Evolutionary conservation across 2,888 invertebrate species (phyloP), one percentile per base, ranked within the genome.

Genomic region (Oxyteleia sp.): DNA sequence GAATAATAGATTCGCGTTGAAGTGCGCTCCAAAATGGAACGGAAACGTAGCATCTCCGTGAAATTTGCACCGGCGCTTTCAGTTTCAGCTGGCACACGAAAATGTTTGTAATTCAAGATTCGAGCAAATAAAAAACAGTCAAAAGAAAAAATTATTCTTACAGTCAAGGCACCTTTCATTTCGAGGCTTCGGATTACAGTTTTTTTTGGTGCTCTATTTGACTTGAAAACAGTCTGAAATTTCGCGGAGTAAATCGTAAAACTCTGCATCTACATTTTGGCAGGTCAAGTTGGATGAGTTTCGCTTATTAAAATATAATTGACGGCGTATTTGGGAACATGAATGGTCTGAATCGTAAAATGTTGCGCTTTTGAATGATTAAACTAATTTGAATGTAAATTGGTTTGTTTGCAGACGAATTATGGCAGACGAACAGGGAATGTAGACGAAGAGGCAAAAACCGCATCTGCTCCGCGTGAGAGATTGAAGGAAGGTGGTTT

Each of bases 381-480:
- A 0, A 43, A 51, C 23, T 57, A 57, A 64, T 64, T 75, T 26
- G 7, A 5, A 45, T 51, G 16, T 69, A 18, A 63, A 63, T 66
- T 76, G 69, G 38, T 71, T 61, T 79, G 84, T 81, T 92, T 89
- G 10, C 89, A 92, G 91, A 86, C 85, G 72, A 85, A 84, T 86
- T 88, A 90, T 91, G 91, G 89, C 85, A 69, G 86, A 86, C 74
- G 76, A 72, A 81, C 63, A 63, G 88, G 89, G 89, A 89, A 91
- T 91, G 90, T 92, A 92, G 90, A 89, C 86, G 88, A 75, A 66
- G 85, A 86, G 57, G 86, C 86, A 85, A 84, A 86, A 89, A 86
- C 85, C 86, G 86, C 87, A 88, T 88, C 87, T 87, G 76, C 57
- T 86, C 86, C 88, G 86, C 87, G 87, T 87, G 85, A 87, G 84